Percentiles rank a stretch among this genome's conserved stretches.
Evolutionary conservation across 2,888 invertebrate genomes (phyloP).

Genomic region (Acronicta aceris): DNA sequence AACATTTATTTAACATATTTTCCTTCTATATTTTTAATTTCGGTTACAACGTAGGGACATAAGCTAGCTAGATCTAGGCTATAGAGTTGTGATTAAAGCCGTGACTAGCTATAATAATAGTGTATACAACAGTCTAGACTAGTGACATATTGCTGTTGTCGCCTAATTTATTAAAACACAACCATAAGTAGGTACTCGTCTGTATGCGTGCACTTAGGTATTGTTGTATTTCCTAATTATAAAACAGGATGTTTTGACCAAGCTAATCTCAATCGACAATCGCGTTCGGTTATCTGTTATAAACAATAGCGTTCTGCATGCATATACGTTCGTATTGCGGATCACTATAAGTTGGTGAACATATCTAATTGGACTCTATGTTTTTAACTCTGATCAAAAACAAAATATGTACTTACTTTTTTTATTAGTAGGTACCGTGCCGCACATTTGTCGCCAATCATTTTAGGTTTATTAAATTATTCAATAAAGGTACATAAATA

Average conservation of each 20-base stretch:
- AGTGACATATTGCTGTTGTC: neutral
- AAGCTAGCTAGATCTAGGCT: too few species aligned
- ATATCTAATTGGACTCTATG: neutral
- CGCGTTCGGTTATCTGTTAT: slow-evolving; percentile 63
- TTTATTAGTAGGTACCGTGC: too few species aligned
- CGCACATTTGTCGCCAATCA: too few species aligned
- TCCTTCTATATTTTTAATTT: too few species aligned
- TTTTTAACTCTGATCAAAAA: neutral
- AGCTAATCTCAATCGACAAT: slow-evolving; percentile 63
- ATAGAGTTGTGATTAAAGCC: neutral
- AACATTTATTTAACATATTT: too few species aligned
- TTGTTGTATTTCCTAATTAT: slow-evolving; percentile 29
- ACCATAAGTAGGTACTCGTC: too few species aligned
- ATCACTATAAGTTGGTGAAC: slow-evolving; percentile 3
- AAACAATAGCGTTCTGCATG: slow-evolving; percentile 60
- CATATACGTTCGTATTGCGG: slow-evolving; percentile 21
- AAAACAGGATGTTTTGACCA: slow-evolving; percentile 66
- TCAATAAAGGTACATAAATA: too few species aligned
- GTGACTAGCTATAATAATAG: neutral
- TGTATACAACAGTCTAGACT: slow-evolving; percentile 3
- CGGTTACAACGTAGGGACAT: too few species aligned
- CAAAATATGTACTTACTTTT: neutral
- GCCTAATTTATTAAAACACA: too few species aligned
- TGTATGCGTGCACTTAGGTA: neutral
- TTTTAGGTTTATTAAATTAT: too few species aligned